Conservation (phyloP, 2,888 invertebrate genomes). For the Clanis bilineata region DNA sequence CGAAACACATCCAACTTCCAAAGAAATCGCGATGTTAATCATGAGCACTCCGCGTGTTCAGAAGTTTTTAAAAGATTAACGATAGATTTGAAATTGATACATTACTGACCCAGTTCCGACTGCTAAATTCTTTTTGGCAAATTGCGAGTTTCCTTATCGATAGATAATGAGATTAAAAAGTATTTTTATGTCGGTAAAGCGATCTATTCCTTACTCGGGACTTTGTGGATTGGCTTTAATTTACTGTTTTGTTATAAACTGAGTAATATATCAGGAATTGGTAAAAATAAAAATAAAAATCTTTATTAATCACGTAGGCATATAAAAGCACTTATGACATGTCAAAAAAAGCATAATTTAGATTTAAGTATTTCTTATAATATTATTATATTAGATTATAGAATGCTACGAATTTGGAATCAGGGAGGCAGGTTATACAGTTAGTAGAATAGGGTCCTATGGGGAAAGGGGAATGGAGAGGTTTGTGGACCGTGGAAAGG, state of each 20-base stretch:
- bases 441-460: no score
- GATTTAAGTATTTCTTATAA: no score
- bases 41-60: conserved; percentile 4
- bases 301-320: no score
- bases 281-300: no score
- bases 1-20: conserved; percentile 6
- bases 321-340: no score
- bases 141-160: conserved; percentile 9
- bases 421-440: no score
- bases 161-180: conserved; percentile 11
- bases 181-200: background rate
- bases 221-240: background rate
- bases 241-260: background rate
- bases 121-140: background rate
- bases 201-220: background rate
- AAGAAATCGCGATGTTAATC: conserved; percentile 13
- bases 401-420: no score
- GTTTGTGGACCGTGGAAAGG: no score
- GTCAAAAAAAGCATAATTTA: no score
- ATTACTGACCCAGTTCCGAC: conserved; percentile 2
- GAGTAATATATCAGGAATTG: no score
- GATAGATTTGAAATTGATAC: conserved; percentile 14
- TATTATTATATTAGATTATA: no score
- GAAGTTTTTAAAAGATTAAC: conserved; percentile 13
- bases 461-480: no score